A percentile compares a stretch with the other conserved stretches of the same genome.
phyloP scores from a whole-genome alignment of 37 sponge, comb jelly and placozoan genomes.

The Crambe crambe region DNA sequence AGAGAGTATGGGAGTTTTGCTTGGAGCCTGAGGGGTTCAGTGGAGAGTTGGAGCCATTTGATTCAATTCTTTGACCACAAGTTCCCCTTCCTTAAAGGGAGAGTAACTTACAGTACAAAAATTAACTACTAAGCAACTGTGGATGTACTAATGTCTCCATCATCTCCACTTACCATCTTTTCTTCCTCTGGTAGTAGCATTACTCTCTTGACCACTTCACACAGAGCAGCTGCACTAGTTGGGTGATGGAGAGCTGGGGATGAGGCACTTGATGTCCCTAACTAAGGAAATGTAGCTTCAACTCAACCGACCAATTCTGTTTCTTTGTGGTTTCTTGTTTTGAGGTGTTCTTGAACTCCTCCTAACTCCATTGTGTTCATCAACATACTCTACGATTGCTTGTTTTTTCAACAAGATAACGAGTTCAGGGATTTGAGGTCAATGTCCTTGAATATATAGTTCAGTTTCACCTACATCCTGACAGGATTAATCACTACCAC shows the following conservation, averaged over 20 bases:
- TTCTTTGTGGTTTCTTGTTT: no score
- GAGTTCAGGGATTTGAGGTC: no score
- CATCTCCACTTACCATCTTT: slow-evolving; percentile 31
- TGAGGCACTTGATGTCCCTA: slow-evolving; percentile 16
- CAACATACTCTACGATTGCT: no score
- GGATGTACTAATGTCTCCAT: no score
- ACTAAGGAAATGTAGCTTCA: slow-evolving; percentile 48
- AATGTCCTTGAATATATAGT: no score
- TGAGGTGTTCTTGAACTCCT: no score
- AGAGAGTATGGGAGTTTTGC: slow-evolving; percentile 29
- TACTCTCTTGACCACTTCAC: slow-evolving; percentile 42
- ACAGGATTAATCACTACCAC: no score
- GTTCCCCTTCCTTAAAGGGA: slow-evolving; percentile 62
- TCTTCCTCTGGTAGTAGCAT: slow-evolving; percentile 33
- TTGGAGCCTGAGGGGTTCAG: neutral
- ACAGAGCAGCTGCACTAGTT: neutral
- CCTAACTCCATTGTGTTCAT: no score
- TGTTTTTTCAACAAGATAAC: no score
- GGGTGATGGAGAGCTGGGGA: neutral
- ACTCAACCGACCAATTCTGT: no score
- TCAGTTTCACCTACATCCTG: no score
- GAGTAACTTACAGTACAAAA: slow-evolving; percentile 32
- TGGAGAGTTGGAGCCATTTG: slow-evolving; percentile 15
- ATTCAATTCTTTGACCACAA: slow-evolving; percentile 47
- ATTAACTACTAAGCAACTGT: no score